Conservation (phyloP, 1,140 invertebrate genomes). For the Panagrolaimus sp. region DNA sequence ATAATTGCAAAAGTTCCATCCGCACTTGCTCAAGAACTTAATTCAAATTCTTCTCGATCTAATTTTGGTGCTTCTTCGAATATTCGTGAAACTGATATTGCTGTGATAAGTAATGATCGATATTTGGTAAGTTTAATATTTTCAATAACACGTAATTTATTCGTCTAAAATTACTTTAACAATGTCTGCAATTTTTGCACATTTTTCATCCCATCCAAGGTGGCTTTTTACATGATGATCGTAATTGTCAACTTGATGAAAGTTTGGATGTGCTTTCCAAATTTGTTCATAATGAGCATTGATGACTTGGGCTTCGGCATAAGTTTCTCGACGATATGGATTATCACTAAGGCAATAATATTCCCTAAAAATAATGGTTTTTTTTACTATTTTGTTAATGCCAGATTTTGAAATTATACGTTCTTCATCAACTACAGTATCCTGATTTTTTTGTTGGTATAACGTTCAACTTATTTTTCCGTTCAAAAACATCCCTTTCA, state of each 20-base stretch:
- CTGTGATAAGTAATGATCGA: conserved; percentile 35
- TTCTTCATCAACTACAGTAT: too few species aligned
- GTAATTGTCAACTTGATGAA: conserved; percentile 28
- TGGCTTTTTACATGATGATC: conserved; percentile 20
- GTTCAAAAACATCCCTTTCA: background rate
- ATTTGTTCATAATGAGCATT: conserved; percentile 28
- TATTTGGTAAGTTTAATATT: conserved; percentile 36
- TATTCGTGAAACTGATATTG: conserved; percentile 22
- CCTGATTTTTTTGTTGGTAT: background rate
- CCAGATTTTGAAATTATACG: too few species aligned
- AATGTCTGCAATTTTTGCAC: conserved; percentile 15
- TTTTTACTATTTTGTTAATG: too few species aligned
- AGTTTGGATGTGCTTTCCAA: conserved; percentile 30
- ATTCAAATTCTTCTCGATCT: background rate
- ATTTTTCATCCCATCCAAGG: conserved; percentile 31
- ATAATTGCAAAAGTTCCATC: conserved; percentile 48
- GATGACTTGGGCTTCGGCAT: conserved; percentile 36
- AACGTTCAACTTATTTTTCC: background rate
- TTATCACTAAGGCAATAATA: conserved; percentile 31
- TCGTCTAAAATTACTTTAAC: conserved; percentile 2
- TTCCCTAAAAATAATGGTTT: conserved; percentile 24
- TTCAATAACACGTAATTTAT: conserved; percentile 3
- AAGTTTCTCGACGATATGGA: conserved; percentile 31
- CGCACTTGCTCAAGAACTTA: conserved; percentile 9
- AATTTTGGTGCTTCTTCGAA: conserved; percentile 22